Percentiles rank a stretch among this genome's conserved stretches.
phyloP scores from a whole-genome alignment of 2,113 vertebrate species.

The Larimichthys polyactis region DNA sequence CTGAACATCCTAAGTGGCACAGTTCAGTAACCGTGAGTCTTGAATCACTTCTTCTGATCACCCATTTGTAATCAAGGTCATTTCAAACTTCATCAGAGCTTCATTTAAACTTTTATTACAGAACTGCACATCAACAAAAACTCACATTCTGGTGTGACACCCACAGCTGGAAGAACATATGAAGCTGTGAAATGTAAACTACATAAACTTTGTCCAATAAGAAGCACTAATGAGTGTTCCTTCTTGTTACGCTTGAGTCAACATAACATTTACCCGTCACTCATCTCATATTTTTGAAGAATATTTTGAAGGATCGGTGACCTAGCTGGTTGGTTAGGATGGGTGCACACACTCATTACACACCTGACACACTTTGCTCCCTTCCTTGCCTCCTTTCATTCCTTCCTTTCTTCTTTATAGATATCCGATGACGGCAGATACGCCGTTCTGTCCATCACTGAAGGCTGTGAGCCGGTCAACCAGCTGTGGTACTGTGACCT shows the following conservation, averaged over 20 bases:
- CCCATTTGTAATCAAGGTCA: not conserved
- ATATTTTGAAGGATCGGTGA: not conserved
- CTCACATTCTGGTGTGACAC: not conserved
- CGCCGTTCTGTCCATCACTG: constrained; percentile 80
- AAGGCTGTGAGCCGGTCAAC: constrained; percentile 85
- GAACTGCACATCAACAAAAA: not conserved
- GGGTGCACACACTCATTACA: not conserved
- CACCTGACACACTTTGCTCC: not conserved
- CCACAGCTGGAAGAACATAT: no score
- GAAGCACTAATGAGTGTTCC: not conserved
- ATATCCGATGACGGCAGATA: constrained; percentile 83
- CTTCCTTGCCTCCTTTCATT: not conserved
- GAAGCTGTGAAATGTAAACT: not conserved
- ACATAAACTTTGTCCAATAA: not conserved
- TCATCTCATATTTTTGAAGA: not conserved
- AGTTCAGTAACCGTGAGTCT: constrained; percentile 76
- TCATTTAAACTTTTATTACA: not conserved
- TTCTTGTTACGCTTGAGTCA: not conserved
- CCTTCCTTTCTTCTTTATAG: constrained; percentile 50
- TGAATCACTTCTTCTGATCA: not conserved
- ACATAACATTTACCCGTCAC: not conserved
- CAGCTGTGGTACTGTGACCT: constrained; percentile 86
- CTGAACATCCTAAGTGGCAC: constrained; percentile 84
- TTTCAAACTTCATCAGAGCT: not conserved
- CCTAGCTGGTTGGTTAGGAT: not conserved